Base-by-base conservation (phyloP, 1,140 invertebrate species). In the Parasteatoda tepidariorum region DNA sequence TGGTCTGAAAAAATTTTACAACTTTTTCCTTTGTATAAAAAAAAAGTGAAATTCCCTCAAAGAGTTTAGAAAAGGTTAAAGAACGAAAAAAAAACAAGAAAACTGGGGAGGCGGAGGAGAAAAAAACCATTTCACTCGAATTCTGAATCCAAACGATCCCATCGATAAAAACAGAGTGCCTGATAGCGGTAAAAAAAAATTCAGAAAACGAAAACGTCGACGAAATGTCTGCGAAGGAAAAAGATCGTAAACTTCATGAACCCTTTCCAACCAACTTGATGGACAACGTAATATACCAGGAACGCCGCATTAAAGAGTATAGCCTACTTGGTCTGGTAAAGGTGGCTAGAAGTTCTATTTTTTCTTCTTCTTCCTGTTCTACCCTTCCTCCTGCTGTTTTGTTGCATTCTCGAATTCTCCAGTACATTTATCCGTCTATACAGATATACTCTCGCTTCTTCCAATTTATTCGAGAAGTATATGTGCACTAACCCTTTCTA, bases 201-300 rank as follows among this genome's bases (percentile, higher is more conserved):
- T 22, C n/a, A 9, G 4, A 22, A 59, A n/a, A n/a, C n/a, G 57
- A 59, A 15, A 13, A n/a, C 57, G 57, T 59, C 57, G 57, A n/a
- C 57, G n/a, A n/a, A 22, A 26, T 59, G 57, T 59, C 57, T 59
- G 57, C 7, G 24, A 22, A 22, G 38, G 38, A 48, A n/a, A 22
- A 59, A 22, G 57, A n/a, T 59, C 57, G 57, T 59, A 59, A 59
- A 59, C 57, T 59, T 59, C 57, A 59, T 59, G 57, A 3, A 59
- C 57, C 57, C 24, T 59, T 59, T 59, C 18, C 57, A 7, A 15
- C 7, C 57, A 13, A 22, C 57, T 59, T 59, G 57, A 59, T 59
- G 57, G 57, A 59, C 57, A 59, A 59, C 57, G 57, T 59, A 59
- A 59, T 59, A 59, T 59, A 59, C 57, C 57, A 59, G n/a, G 57